Base-by-base conservation (phyloP, 2,888 invertebrate species). In the Polydesmus complanatus region DNA sequence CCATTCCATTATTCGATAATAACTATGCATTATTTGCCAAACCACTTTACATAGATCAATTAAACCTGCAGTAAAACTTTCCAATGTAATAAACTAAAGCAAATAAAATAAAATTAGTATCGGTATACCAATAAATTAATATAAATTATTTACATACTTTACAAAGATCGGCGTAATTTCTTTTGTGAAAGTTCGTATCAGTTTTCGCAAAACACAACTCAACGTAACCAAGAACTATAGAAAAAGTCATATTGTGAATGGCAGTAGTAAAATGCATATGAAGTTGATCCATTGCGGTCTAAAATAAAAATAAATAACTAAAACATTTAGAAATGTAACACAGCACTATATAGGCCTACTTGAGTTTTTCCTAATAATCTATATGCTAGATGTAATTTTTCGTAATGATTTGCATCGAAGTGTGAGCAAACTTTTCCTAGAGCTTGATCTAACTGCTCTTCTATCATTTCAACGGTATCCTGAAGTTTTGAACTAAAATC, bases 201-300 rank as follows among this genome's bases (percentile, higher is more conserved):
- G 61, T 26, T 48, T 58, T 61, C 5, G 61, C 62, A 27, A 77
- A 62, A 74, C 77, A 69, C 74, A 81, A 57, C 75, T 78, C 67
- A 74, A 78, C 78, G 68, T 80, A 81, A 1, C 77, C 77, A 19
- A 75, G 68, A 2, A 77, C 75, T 50, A 75, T 72, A 51, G 69
- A 71, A 67, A 75, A 75, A 3, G 76, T 74, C 48, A 71, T 73
- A 67, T 75, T 75, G 67, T 76, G 94, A 19, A 96, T 88, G 0
- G 92, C 88, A 50, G 91, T 91, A 0, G 92, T 88, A 69, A 91
- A 94, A 72, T 95, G 93, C 82, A 96, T 93, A 67, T 92, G 90
- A 11, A 96, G 74, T 72, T 94, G 93, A 73, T 96, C 95, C 83
- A 94, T 88, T 0, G 93, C 91, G 1, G 86, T 84, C 74, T 93